Base-by-base conservation (phyloP, 1,140 invertebrate species). In the Hylyphantes graminicola region DNA sequence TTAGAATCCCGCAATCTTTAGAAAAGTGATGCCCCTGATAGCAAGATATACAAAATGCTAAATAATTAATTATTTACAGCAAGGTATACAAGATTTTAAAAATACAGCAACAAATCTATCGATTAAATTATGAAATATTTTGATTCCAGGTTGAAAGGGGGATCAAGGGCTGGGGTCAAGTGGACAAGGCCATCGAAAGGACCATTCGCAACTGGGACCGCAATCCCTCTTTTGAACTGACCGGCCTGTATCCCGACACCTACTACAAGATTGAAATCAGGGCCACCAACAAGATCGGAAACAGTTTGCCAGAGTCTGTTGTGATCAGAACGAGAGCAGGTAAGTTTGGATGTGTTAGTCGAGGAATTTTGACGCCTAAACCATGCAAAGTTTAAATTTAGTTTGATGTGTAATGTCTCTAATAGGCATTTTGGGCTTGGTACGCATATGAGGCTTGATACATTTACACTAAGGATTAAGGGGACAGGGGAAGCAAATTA, bases 241-340 rank as follows among this genome's bases (percentile, higher is more conserved):
- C 35, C 9, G 76, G 78, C 17, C 91, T 98, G 0, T 89, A 90
- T 17, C 92, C 95, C 0, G 93, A 96, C 87, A 94, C 94, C 0
- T 93, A 92, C 82, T 97, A 98, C 91, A 92, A 92, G 87, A 93
- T 96, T 86, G 94, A 96, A 88, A 89, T 97, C 35, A 91, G 92
- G 87, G 96, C 96, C 10, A 94, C 95, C 87, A 98, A 98, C 89
- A 89, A 91, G 12, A 94, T 97, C 59, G 96, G 96, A 70, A 94
- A 90, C 89, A 96, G 95, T 86, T 89, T 92, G 55, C 93, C 95
- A 0, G 93, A 93, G 11, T 90, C 93, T 87, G 91, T 95, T 63
- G 92, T 93, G 87, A 91, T 97, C 87, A 94, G 93, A 90, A 97
- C 96, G 17, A 94, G 93, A 90, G 97, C 96, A 54, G 76, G 83